Conservation (phyloP, 2,797 vertebrate species). For the Babyrousa celebensis region DNA sequence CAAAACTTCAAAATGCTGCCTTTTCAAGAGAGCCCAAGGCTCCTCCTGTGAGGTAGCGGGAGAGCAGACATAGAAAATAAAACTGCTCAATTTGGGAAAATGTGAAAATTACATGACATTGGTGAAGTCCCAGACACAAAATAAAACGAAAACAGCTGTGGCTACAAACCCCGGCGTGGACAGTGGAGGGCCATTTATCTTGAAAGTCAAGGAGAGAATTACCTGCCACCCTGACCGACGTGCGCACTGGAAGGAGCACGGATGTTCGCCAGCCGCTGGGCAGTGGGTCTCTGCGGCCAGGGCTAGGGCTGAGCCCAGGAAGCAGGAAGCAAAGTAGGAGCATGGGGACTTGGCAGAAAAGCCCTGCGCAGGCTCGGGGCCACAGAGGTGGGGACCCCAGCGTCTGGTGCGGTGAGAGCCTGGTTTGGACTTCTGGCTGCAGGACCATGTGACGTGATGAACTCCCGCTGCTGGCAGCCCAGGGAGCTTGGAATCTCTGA, state of each 20-base stretch:
- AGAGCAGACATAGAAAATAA: neutral
- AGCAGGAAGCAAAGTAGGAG: neutral
- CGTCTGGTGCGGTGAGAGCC: rapidly evolving
- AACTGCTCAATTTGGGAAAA: conserved; percentile 77
- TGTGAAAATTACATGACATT: conserved; percentile 53
- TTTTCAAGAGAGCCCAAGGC: neutral
- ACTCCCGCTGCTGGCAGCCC: rapidly evolving
- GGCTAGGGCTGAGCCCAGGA: conserved; percentile 52
- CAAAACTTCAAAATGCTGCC: neutral
- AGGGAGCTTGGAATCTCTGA: rapidly evolving
- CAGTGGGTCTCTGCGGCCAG: conserved; percentile 54
- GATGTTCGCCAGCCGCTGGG: conserved; percentile 11
- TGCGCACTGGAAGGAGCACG: neutral
- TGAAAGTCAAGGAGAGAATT: conserved; percentile 77
- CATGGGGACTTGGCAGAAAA: neutral
- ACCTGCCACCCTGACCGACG: conserved; percentile 35
- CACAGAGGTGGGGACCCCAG: neutral
- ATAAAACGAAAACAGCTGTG: conserved; percentile 79
- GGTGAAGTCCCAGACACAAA: conserved; percentile 59
- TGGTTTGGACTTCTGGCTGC: rapidly evolving
- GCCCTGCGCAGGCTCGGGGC: neutral
- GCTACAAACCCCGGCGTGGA: conserved; percentile 48
- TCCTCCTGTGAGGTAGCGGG: rapidly evolving
- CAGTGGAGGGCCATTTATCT: conserved; percentile 37
- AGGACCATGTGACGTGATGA: rapidly evolving